Evolutionary conservation across 2,797 vertebrate genomes (phyloP).

Genomic region (Rhinoraja longicauda): DNA sequence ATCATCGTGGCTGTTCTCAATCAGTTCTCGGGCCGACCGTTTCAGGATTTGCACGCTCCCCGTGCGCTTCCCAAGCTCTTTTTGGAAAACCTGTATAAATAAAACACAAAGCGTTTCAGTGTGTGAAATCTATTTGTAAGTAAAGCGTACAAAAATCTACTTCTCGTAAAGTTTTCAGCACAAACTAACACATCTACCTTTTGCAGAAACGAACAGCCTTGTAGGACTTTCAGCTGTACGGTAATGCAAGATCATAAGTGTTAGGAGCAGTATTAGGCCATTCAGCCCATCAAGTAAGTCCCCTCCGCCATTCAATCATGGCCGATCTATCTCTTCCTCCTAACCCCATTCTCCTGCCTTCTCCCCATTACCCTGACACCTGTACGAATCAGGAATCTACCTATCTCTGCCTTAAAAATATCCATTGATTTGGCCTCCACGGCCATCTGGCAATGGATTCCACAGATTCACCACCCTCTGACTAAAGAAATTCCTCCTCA

Average conservation of each 20-base stretch:
- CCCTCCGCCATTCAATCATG: no score
- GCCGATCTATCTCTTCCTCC: no score
- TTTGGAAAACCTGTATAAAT: conserved; percentile 80
- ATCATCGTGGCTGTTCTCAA: conserved; percentile 86
- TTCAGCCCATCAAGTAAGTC: no score
- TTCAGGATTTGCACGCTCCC: conserved; percentile 87
- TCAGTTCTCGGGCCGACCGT: conserved; percentile 88
- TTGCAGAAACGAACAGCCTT: not conserved
- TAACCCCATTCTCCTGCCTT: no score
- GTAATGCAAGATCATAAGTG: not conserved
- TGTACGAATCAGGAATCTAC: no score
- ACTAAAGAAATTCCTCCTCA: no score
- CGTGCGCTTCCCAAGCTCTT: conserved; percentile 91
- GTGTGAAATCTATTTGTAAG: not conserved
- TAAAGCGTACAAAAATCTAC: not conserved
- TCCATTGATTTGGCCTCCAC: no score
- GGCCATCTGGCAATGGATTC: no score
- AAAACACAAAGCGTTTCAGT: not conserved
- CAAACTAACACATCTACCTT: not conserved
- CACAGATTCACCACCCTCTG: no score
- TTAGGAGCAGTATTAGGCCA: no score
- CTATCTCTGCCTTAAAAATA: no score
- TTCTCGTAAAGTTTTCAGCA: not conserved
- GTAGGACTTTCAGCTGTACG: not conserved
- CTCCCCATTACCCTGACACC: no score